A percentile compares a stretch with the other conserved stretches of the same genome.
Conservation (phyloP, 2,888 invertebrate genomes). For the Nymphalis urticae region DNA sequence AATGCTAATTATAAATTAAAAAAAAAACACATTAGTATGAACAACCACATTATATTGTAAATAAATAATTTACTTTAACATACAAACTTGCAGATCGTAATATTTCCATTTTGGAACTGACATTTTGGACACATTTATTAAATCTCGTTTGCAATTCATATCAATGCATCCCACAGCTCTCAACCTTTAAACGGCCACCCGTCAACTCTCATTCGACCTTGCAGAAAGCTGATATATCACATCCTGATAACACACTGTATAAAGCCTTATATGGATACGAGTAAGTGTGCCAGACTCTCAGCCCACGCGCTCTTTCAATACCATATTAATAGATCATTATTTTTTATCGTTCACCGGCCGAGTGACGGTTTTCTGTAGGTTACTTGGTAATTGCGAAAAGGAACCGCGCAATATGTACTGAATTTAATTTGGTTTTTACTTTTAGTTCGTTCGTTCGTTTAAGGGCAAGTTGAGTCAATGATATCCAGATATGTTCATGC, state of each 20-base stretch:
- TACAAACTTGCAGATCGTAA: not conserved
- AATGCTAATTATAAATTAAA: too few species aligned
- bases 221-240: constrained; percentile 18
- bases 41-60: too few species aligned
- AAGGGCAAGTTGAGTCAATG: constrained; percentile 8
- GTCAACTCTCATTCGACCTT: constrained; percentile 16
- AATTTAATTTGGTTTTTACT: constrained; percentile 10
- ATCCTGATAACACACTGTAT: constrained; percentile 36
- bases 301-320: constrained; percentile 41
- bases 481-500: not conserved
- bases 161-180: constrained; percentile 5
- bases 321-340: constrained; percentile 39
- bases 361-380: constrained; percentile 34
- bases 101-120: not conserved
- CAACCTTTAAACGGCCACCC: constrained; percentile 1
- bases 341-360: constrained; percentile 32
- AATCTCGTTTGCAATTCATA: not conserved
- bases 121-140: constrained; percentile 1
- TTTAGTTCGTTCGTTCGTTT: constrained; percentile 6
- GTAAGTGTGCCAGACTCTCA: constrained; percentile 40
- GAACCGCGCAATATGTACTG: constrained; percentile 20
- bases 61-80: not conserved
- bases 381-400: constrained; percentile 31
- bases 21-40: too few species aligned
- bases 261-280: constrained; percentile 42